phyloP scores from a whole-genome alignment of 2,888 invertebrate genomes.

The Callinectes sapidus region DNA sequence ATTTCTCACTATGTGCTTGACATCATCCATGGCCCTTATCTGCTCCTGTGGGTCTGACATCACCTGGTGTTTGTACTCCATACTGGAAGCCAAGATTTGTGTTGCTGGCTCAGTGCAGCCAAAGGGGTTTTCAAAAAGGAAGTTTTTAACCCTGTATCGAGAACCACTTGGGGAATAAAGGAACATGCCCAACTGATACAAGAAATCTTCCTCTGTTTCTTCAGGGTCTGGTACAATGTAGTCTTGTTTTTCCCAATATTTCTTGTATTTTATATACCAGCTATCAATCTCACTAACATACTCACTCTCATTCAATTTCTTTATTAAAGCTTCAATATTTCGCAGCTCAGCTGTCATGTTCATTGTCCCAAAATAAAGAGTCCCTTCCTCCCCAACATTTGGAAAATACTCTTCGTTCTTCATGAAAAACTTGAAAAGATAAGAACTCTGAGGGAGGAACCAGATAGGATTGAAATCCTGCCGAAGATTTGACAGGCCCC shows the following conservation, averaged over 20 bases:
- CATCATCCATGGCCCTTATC: slow-evolving; percentile 84
- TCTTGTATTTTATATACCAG: slow-evolving; percentile 78
- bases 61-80: slow-evolving; percentile 79
- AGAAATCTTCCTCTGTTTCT: slow-evolving; percentile 77
- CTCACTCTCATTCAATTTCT: slow-evolving; percentile 48
- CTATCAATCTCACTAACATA: slow-evolving; percentile 78
- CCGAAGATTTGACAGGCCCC: slow-evolving; percentile 80
- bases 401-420: slow-evolving; percentile 82
- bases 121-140: slow-evolving; percentile 80
- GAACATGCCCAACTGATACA: slow-evolving; percentile 82
- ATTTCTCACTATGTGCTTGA: slow-evolving; percentile 74
- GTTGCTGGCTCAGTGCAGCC: slow-evolving; percentile 81
- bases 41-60: slow-evolving; percentile 81
- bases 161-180: slow-evolving; percentile 83
- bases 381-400: slow-evolving; percentile 78
- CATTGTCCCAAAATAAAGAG: slow-evolving; percentile 67
- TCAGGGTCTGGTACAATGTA: slow-evolving; percentile 56
- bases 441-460: slow-evolving; percentile 85
- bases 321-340: slow-evolving; percentile 62
- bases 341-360: slow-evolving; percentile 61
- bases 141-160: slow-evolving; percentile 80
- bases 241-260: slow-evolving; percentile 66
- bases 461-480: slow-evolving; percentile 88
- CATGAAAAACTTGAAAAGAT: slow-evolving; percentile 81
- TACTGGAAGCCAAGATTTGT: slow-evolving; percentile 78